These are phyloP conservation scores for Maniola jurtina DNA, from an alignment of 1,140 invertebrate genomes.

Conservation along the genomic window DNA sequence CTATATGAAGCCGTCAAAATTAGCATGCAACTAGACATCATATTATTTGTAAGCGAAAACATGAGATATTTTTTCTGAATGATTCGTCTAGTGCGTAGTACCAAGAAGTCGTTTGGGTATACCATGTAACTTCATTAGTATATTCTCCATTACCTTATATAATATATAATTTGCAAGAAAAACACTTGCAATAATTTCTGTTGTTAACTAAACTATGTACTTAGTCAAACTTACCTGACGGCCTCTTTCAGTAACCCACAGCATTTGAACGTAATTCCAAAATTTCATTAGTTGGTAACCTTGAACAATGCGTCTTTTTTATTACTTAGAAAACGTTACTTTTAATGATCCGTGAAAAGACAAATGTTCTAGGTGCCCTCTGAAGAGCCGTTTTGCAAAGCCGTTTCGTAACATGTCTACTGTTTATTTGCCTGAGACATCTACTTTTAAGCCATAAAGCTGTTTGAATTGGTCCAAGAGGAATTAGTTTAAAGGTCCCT, in stretches of 20 bases:
- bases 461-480: neutral
- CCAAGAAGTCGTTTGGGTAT: no score
- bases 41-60: no score
- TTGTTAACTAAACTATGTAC: no score
- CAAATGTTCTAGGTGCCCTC: neutral
- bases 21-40: no score
- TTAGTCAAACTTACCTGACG: constrained; percentile 53
- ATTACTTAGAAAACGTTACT: neutral
- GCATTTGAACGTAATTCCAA: constrained; percentile 65
- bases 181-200: no score
- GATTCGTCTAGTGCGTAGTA: no score
- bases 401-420: neutral
- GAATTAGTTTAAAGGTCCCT: neutral
- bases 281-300: constrained; percentile 71
- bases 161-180: no score
- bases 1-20: no score
- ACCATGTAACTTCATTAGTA: no score
- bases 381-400: neutral
- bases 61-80: no score
- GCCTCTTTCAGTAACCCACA: constrained; percentile 66
- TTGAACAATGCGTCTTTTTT: constrained; percentile 27
- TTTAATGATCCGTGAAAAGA: neutral
- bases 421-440: constrained; percentile 7
- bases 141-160: no score
- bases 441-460: neutral